Percentiles rank a stretch among this genome's conserved stretches.
Evolutionary conservation across 2,888 invertebrate species (phyloP).

Genomic region (Ectropis crepuscularia): DNA sequence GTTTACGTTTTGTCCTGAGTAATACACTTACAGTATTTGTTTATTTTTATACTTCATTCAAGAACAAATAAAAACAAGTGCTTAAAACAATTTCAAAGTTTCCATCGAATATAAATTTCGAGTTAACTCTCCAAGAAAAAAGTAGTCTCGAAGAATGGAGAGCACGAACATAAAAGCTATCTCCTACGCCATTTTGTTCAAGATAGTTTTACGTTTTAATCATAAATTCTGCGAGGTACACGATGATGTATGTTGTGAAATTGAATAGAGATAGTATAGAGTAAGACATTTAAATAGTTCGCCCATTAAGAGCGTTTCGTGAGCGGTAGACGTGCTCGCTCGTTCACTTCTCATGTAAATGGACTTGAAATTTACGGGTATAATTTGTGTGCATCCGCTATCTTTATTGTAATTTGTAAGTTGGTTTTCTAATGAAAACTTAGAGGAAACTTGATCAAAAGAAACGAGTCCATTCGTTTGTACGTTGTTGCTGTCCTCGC

Average conservation of each 20-base stretch:
- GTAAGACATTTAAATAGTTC: constrained; percentile 72
- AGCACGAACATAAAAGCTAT: constrained; percentile 37
- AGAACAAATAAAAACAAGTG: constrained; percentile 5
- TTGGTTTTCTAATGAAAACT: constrained; percentile 59
- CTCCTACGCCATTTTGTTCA: constrained; percentile 34
- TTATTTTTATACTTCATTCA: not conserved
- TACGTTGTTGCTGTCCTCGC: too few species aligned
- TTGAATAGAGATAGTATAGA: constrained; percentile 67
- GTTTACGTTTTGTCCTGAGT: too few species aligned
- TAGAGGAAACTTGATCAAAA: constrained; percentile 47
- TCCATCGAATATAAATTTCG: constrained; percentile 29
- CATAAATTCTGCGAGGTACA: constrained; percentile 48
- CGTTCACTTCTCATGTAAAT: constrained; percentile 69
- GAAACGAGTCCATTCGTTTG: too few species aligned
- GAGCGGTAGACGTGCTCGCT: constrained; percentile 55
- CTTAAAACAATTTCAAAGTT: constrained; percentile 25
- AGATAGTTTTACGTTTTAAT: constrained; percentile 48
- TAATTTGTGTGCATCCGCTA: constrained; percentile 56
- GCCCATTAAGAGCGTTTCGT: constrained; percentile 60
- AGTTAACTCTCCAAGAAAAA: constrained; percentile 31
- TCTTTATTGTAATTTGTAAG: constrained; percentile 47
- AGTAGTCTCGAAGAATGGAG: constrained; percentile 28
- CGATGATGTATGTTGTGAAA: constrained; percentile 56
- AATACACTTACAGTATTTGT: too few species aligned
- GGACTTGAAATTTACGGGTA: constrained; percentile 56